Evolutionary conservation across 2,113 vertebrate genomes (phyloP), one percentile per base, ranked within the genome.

Genomic region (Sceloporus tristichus): DNA sequence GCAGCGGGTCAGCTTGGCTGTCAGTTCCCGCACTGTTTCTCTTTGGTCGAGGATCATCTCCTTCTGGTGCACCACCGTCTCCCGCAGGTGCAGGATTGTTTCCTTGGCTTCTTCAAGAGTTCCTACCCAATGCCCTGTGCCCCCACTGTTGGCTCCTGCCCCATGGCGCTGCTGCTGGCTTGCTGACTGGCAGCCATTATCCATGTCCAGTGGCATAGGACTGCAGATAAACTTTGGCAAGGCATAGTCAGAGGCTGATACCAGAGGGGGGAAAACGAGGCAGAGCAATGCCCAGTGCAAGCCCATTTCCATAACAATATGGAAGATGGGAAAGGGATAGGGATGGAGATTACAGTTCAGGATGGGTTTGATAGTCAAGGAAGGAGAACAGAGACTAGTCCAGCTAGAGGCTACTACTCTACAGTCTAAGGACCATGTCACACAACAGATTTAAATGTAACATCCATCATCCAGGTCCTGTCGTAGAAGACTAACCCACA

Each of bases 31-130:
- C 11, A 98, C 97, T 71, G 96, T 97, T 93, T 98, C 98, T 82
- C 97, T 95, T 93, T 97, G 97, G 89, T 98, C 97, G 90, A 98
- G 90, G 82, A 98, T 97, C 76, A 96, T 97, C 94, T 98, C 98
- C 34, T 97, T 98, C 95, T 98, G 97, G 65, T 96, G 96, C 18
- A 98, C 95, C 2, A 98, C 94, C 83, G 96, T 97, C 93, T 98
- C 98, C 71, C 97, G 96, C 16, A 98, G 95, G 90, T 97, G 96
- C 62, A 98, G 93, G 90, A 98, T 97, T 65, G 96, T 97, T 71
- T 96, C 92, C 90, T 97, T 98, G 82, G 97, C 96, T 86, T 98
- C 97, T 21, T 97, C 97, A 2, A 96, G 96, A n/a, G 96, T 94
- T 29, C 96, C 97, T 91, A 95, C 96, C 96, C 95, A 96, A 68